Evolutionary conservation across 1,140 invertebrate species (phyloP).

Genomic region (Neodiprion fabricii): DNA sequence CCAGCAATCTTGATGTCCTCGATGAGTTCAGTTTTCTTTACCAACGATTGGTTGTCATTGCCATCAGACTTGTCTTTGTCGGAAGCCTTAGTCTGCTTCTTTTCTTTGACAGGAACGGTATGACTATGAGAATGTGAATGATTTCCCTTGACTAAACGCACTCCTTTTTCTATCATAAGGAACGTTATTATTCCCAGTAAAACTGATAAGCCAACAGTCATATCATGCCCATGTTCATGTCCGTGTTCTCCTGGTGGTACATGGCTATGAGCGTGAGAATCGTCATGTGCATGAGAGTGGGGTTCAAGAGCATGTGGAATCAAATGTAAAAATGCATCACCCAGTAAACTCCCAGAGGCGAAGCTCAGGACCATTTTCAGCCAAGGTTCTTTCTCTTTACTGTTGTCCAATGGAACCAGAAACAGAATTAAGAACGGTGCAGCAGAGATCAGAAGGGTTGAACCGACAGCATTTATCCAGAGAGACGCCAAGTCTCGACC

Average conservation of each 20-base stretch:
- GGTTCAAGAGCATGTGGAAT: slow-evolving; percentile 92
- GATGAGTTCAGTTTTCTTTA: slow-evolving; percentile 54
- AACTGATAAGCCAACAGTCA: slow-evolving; percentile 88
- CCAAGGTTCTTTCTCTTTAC: slow-evolving; percentile 80
- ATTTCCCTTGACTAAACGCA: slow-evolving; percentile 86
- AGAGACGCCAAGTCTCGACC: slow-evolving; percentile 28
- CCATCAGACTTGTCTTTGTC: slow-evolving; percentile 41
- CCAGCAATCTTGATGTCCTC: slow-evolving; percentile 88
- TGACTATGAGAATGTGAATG: slow-evolving; percentile 66
- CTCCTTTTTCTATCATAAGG: slow-evolving; percentile 90
- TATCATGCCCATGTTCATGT: slow-evolving; percentile 73
- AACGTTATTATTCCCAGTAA: slow-evolving; percentile 91
- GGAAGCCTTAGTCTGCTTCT: slow-evolving; percentile 52
- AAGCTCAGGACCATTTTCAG: slow-evolving; percentile 92
- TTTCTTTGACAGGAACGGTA: slow-evolving; percentile 47
- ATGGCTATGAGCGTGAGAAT: slow-evolving; percentile 58
- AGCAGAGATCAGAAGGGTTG: slow-evolving; percentile 91
- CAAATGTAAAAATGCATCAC: slow-evolving; percentile 95
- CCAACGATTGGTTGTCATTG: slow-evolving; percentile 19
- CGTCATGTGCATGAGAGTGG: slow-evolving; percentile 59
- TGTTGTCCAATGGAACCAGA: slow-evolving; percentile 91
- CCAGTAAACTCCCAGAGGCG: slow-evolving; percentile 92
- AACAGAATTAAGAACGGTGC: slow-evolving; percentile 94
- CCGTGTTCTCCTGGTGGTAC: slow-evolving; percentile 51
- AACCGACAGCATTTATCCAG: slow-evolving; percentile 77